These are phyloP conservation scores for Pachypanchax playfairii DNA, from an alignment of 2,113 vertebrate genomes.

Conservation along the genomic window DNA sequence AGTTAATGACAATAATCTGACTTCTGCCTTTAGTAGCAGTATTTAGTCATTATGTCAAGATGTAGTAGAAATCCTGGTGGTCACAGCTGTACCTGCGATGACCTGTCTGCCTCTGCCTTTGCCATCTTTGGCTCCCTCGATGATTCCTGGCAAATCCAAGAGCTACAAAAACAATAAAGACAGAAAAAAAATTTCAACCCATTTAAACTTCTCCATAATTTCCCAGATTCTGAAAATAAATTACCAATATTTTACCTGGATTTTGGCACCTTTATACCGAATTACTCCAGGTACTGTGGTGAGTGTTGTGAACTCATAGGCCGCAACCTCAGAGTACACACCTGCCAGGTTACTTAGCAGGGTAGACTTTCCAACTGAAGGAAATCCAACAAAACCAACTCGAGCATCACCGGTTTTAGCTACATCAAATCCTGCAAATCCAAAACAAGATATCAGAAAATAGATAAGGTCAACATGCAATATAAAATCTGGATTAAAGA, in stretches of 20 bases:
- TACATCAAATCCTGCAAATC: constrained; percentile 90
- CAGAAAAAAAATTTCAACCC: background rate
- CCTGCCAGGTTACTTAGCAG: constrained; percentile 97
- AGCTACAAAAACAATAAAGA: constrained; percentile 77
- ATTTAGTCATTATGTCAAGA: too few species aligned
- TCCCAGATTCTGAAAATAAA: background rate
- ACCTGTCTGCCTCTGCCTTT: constrained; percentile 97
- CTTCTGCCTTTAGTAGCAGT: too few species aligned
- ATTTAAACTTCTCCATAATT: background rate
- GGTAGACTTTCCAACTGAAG: constrained; percentile 96
- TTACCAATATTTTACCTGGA: constrained; percentile 84
- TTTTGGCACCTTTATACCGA: constrained; percentile 98
- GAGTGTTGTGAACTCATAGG: constrained; percentile 97
- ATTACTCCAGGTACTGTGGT: constrained; percentile 97
- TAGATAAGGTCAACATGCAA: background rate
- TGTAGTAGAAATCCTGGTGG: too few species aligned
- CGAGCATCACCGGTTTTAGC: constrained; percentile 98
- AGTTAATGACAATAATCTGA: too few species aligned
- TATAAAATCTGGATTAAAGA: background rate
- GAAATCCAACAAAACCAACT: constrained; percentile 98
- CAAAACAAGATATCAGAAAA: background rate
- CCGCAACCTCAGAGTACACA: constrained; percentile 97
- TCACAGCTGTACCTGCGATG: constrained; percentile 91
- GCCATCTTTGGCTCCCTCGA: constrained; percentile 97
- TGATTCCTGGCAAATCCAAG: constrained; percentile 98